Base-by-base conservation (phyloP, 2,888 invertebrate genomes). In the Drosophila pegasa region DNA sequence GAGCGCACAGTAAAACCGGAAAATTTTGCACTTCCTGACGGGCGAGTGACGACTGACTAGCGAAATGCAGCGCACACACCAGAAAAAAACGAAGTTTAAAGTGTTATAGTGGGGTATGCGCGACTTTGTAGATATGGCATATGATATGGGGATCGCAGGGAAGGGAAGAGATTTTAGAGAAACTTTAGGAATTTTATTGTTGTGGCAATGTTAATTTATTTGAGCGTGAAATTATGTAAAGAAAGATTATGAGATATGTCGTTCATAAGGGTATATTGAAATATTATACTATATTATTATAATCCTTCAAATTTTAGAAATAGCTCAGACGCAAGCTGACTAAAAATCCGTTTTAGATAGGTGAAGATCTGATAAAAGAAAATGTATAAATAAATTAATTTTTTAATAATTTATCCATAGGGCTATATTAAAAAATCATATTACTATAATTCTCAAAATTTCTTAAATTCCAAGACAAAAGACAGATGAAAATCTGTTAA, bases 21-120 rank as follows among this genome's bases (percentile, higher is more conserved):
- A 84, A 85, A 84, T 84, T 84, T 87, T 75, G 73, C 72, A 87
- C 86, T 82, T 84, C 86, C 88, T 87, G 80, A 60, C 79, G 67
- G 72, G 60, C 71, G 63, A 76, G 56, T 61, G 71, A 54, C 57
- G 71, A 83, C 68, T 68, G 85, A 73, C 79, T 73, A 66, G 50
- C 43, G 50, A 55, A 81, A 54, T 71, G 75, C 62, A 69, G 41
- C 58, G 43, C 25, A 50, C 55, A n/a, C n/a, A n/a, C n/a, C n/a
- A 61, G 43, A 47, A 57, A 22, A 47, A 55, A 54, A 29, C 16
- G 14, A 29, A 9, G 29, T 45, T 20, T 22, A 18, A 37, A 35
- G 4, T 51, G 8, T 20, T 38, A 2, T n/a, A 45, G 9, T 37
- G 2, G 33, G 37, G 37, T 27, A 20, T 45, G 20, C 2, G 14